Evolutionary conservation across 2,888 invertebrate species (phyloP).

Genomic region (Cenopis cana): DNA sequence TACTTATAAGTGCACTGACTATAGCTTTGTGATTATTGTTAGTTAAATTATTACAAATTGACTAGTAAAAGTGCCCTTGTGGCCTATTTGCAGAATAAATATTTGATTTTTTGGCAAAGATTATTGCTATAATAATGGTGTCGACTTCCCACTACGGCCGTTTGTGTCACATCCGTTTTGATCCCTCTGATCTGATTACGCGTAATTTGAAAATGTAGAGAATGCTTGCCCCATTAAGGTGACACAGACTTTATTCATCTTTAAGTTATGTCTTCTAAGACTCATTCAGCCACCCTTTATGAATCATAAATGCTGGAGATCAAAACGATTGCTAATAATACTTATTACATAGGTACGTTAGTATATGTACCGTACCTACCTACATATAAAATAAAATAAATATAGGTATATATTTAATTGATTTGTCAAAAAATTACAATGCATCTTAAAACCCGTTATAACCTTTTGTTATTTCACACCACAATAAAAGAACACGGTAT

Average conservation of each 20-base stretch:
- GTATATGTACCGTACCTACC: too few species aligned
- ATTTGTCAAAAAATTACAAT: too few species aligned
- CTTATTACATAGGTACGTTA: too few species aligned
- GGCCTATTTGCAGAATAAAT: too few species aligned
- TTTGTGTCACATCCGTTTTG: not conserved
- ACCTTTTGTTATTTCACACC: too few species aligned
- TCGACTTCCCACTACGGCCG: not conserved
- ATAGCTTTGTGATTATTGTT: too few species aligned
- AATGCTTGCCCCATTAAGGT: constrained; percentile 1
- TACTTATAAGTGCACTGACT: not conserved
- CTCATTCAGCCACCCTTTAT: not conserved
- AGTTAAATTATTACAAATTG: too few species aligned
- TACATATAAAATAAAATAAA: too few species aligned
- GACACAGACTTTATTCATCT: constrained; percentile 25
- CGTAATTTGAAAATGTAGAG: constrained; percentile 6
- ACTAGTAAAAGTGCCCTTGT: not conserved
- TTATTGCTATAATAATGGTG: not conserved
- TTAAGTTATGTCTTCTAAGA: constrained; percentile 18
- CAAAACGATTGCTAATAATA: not conserved
- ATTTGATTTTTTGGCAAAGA: too few species aligned
- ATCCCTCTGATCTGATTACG: not conserved
- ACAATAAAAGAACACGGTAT: too few species aligned
- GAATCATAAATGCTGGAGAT: not conserved
- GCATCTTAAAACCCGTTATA: too few species aligned
- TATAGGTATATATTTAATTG: too few species aligned